Evolutionary conservation across 2,113 vertebrate genomes (phyloP), one percentile per base, ranked within the genome.

Genomic region (Forbesichthys papilliferus): DNA sequence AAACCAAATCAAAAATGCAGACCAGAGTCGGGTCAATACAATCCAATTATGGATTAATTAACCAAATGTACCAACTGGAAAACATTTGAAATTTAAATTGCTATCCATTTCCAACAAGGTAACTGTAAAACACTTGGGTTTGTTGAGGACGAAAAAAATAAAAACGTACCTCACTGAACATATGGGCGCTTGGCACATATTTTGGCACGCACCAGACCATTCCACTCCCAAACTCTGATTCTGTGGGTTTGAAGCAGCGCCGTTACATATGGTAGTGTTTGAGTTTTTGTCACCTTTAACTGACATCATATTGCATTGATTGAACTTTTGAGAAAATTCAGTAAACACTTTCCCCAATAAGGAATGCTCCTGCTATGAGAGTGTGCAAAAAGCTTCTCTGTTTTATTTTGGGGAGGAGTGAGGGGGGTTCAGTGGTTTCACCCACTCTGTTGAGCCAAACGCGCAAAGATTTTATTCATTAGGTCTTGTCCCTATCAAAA

Each of bases 251-350:
- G 69, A 80, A 83, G 81, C 74, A 20, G 69, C 73, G 83, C 64
- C 68, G 81, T 76, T 63, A 69, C 92, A 93, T 90, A 88, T 89
- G 90, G 90, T 90, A 90, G 85, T 48, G 64, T 66, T 92, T 90
- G 89, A 83, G 27, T 85, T 92, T 90, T 91, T 91, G 88, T 93
- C 89, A 92, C 92, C 91, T 93, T 91, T 91, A 89, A 93, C 91
- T 88, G 87, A 92, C 90, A 89, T 93, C 90, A 89, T 58, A 87
- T 82, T 84, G 87, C 69, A 74, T 62, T 56, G 78, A 72, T 71
- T 80, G 78, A 89, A 89, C 88, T 89, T 27, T 79, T 77, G 63
- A 86, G 80, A 73, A 78, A 70, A 70, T n/a, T 83, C 78, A 79
- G 86, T 88, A 89, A 91, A 90, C 86, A 90, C 85, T 73, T 73